Percentiles rank a stretch among this genome's conserved stretches.
phyloP scores from a whole-genome alignment of 2,888 invertebrate species.

The Amiota mariae region DNA sequence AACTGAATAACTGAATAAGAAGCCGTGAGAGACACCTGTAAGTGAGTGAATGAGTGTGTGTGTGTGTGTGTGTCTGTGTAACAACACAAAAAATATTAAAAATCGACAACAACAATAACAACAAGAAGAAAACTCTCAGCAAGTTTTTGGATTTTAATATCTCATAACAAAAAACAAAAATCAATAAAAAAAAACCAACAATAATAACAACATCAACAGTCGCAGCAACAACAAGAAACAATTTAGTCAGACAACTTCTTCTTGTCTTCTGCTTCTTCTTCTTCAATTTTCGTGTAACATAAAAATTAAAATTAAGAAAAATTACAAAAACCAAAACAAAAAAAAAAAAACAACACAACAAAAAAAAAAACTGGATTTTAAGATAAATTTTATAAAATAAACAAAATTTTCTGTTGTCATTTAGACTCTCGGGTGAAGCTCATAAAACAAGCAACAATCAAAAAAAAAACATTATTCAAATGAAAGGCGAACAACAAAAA shows the following conservation, averaged over 20 bases:
- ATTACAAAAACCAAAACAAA: constrained; percentile 5
- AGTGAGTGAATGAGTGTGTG: neutral
- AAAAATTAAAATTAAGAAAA: neutral
- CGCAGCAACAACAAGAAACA: neutral
- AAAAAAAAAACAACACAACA: too few species aligned
- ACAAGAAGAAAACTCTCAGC: constrained; percentile 12
- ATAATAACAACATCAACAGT: neutral
- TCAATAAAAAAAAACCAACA: constrained; percentile 9
- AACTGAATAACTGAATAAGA: constrained; percentile 15
- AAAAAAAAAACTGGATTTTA: too few species aligned
- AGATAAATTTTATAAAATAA: constrained; percentile 5
- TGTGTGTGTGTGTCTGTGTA: too few species aligned
- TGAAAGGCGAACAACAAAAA: neutral
- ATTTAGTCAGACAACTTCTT: constrained; percentile 17
- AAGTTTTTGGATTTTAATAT: constrained; percentile 24
- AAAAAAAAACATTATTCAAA: constrained; percentile 1
- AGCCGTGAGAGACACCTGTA: constrained; percentile 28
- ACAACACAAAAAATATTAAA: too few species aligned
- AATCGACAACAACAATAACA: too few species aligned
- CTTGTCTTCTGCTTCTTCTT: neutral
- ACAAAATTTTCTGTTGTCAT: neutral
- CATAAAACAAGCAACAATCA: neutral
- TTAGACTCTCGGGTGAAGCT: neutral
- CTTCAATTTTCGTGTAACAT: constrained; percentile 15
- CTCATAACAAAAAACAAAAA: neutral